phyloP scores from a whole-genome alignment of 1,140 invertebrate genomes.

The Nomia melanderi region DNA sequence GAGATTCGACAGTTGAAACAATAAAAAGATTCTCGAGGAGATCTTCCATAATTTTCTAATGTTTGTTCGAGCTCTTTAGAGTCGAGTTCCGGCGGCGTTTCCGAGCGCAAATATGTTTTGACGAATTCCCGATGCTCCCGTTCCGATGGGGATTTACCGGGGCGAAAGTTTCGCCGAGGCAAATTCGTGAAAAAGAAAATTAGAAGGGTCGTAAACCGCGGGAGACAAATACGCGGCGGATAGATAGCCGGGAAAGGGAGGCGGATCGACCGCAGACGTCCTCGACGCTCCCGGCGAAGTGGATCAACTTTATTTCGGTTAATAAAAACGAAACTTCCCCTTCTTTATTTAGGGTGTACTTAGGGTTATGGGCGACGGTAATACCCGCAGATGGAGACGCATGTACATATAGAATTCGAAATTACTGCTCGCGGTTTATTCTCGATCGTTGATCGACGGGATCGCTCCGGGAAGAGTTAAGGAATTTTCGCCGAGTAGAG shows the following conservation, averaged over 20 bases:
- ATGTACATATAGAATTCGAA: background rate
- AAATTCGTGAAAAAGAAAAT: no score
- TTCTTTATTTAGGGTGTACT: background rate
- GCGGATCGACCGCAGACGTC: constrained; percentile 19
- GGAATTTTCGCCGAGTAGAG: background rate
- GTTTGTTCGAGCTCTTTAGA: no score
- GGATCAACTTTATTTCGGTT: constrained; percentile 30
- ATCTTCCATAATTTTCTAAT: no score
- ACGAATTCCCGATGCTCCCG: no score
- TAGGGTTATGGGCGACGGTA: background rate
- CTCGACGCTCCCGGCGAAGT: background rate
- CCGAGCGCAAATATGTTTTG: no score
- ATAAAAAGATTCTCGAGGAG: no score
- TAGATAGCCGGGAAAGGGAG: no score
- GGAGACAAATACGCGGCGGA: constrained; percentile 16
- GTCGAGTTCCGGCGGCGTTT: no score
- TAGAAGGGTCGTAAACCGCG: constrained; percentile 10
- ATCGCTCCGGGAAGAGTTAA: background rate
- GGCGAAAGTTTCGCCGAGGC: no score
- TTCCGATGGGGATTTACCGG: no score
- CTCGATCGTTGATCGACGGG: background rate
- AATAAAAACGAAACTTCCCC: constrained; percentile 28
- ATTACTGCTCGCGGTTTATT: background rate
- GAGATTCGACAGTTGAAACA: no score
- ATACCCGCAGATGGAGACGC: background rate